These are phyloP conservation scores for Galbula dea DNA, from an alignment of 2,113 vertebrate genomes.

Conservation along the genomic window DNA sequence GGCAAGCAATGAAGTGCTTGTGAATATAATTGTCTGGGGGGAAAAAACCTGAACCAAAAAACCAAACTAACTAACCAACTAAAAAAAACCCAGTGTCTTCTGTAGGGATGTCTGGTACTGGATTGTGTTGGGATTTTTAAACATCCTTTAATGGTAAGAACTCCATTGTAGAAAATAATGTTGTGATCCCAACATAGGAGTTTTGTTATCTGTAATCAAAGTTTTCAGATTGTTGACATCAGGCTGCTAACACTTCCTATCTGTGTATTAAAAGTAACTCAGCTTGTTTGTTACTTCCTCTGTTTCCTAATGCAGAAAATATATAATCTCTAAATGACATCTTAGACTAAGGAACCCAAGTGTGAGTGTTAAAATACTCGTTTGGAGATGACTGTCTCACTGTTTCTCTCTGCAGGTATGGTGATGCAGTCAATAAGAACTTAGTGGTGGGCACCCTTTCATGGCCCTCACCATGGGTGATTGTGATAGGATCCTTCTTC, in stretches of 20 bases:
- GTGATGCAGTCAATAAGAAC: conserved; percentile 87
- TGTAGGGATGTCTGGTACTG: background rate
- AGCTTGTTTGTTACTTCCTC: background rate
- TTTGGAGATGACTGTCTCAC: background rate
- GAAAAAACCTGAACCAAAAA: too few relatives aligned
- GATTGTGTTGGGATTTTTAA: background rate
- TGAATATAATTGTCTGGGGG: background rate
- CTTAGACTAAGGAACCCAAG: background rate
- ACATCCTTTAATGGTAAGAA: background rate
- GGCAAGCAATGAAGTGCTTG: background rate
- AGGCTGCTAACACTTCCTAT: background rate
- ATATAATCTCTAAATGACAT: background rate
- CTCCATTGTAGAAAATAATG: background rate
- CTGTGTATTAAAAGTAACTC: background rate
- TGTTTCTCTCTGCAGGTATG: conserved; percentile 76
- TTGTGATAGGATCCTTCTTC: conserved; percentile 96
- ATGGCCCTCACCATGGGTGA: conserved; percentile 98
- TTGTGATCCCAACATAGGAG: background rate
- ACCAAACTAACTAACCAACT: background rate
- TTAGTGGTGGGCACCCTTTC: conserved; percentile 93
- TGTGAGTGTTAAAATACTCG: rapidly evolving
- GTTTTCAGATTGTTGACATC: background rate
- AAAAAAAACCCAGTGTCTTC: background rate
- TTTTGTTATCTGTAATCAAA: background rate
- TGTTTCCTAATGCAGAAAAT: background rate